Conservation (phyloP, 2,888 invertebrate species). For the Athripsodes cinereus region DNA sequence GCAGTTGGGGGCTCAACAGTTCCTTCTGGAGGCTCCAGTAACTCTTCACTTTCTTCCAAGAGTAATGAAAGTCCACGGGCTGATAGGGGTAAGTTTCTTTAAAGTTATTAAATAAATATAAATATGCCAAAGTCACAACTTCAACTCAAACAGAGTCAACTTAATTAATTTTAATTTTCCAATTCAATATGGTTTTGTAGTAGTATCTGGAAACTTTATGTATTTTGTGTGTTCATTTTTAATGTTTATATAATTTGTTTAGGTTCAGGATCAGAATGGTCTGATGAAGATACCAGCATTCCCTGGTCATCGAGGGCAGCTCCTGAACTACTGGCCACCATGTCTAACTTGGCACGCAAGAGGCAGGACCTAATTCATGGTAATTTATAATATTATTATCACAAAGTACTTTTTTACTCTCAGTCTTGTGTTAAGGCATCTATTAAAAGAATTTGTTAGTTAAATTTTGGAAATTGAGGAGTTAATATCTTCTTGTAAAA, state of each 20-base stretch:
- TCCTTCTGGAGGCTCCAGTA: slow-evolving; percentile 48
- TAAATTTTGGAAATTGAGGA: too few species aligned
- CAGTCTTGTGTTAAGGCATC: too few species aligned
- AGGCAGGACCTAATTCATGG: slow-evolving; percentile 50
- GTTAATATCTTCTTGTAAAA: too few species aligned
- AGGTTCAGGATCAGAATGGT: slow-evolving; percentile 46
- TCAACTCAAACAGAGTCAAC: too few species aligned
- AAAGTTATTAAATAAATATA: neutral
- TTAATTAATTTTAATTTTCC: too few species aligned
- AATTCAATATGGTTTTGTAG: too few species aligned
- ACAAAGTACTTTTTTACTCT: neutral
- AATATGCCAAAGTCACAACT: too few species aligned
- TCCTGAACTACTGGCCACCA: slow-evolving; percentile 38
- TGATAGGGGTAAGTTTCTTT: slow-evolving; percentile 37
- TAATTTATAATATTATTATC: slow-evolving; percentile 29
- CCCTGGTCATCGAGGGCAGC: slow-evolving; percentile 47
- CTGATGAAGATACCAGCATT: slow-evolving; percentile 41
- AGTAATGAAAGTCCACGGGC: slow-evolving; percentile 48
- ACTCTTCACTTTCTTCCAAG: slow-evolving; percentile 46
- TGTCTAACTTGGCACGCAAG: slow-evolving; percentile 40
- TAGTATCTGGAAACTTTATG: too few species aligned
- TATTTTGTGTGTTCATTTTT: neutral
- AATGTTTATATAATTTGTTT: slow-evolving; percentile 12
- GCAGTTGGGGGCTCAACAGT: slow-evolving; percentile 27
- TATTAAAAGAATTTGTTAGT: too few species aligned